These are phyloP conservation scores for Polyploca ridens DNA, from an alignment of 2,888 invertebrate genomes.

Conservation along the genomic window DNA sequence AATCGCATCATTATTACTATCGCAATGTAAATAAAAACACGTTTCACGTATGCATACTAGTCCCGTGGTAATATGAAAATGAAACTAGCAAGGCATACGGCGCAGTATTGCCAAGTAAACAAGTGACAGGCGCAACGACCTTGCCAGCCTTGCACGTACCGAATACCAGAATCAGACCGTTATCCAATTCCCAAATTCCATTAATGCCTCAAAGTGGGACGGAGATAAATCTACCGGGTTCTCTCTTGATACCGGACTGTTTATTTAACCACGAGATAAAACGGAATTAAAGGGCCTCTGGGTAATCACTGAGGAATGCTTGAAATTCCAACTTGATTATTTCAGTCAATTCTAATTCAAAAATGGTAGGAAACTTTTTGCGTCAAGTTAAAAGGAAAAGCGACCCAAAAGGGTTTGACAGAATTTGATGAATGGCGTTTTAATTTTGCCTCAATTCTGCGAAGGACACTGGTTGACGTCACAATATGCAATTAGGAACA, in stretches of 20 bases:
- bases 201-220: slow-evolving; percentile 34
- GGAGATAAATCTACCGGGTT: background rate
- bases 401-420: too few relatives aligned
- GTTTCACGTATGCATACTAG: background rate
- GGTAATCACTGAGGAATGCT: background rate
- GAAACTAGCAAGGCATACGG: background rate
- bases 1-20: background rate
- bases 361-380: too few relatives aligned
- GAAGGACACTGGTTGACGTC: background rate
- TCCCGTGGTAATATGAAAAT: background rate
- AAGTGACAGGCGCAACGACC: slow-evolving; percentile 58
- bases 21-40: background rate
- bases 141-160: slow-evolving; percentile 38
- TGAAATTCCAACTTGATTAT: background rate
- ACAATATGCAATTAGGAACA: background rate
- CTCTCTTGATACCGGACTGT: background rate
- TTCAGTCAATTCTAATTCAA: background rate
- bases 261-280: background rate
- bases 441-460: background rate
- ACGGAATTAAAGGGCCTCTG: slow-evolving; percentile 1
- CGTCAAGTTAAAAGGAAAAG: too few relatives aligned
- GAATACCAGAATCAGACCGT: slow-evolving; percentile 35
- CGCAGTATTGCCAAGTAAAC: slow-evolving; percentile 13
- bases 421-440: slow-evolving; percentile 1
- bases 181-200: slow-evolving; percentile 63